Conservation (phyloP, 2,888 invertebrate species). For the Prionchulus punctatus region DNA sequence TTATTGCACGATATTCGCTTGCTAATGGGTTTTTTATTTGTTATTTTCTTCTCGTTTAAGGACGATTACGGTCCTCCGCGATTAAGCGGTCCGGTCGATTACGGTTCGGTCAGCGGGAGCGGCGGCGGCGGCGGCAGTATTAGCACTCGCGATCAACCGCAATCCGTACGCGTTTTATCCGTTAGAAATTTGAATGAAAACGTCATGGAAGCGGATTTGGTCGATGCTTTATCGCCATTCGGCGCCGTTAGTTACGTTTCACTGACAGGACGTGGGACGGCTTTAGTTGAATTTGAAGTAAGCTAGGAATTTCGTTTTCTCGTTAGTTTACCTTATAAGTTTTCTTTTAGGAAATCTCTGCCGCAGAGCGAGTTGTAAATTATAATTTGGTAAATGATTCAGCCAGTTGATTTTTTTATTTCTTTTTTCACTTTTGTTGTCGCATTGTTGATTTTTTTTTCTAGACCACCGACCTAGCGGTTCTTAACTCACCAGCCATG, state of each 20-base stretch:
- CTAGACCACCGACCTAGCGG: neutral
- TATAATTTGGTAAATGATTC: neutral
- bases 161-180: neutral
- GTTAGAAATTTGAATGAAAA: neutral
- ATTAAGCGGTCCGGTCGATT: too few relatives aligned
- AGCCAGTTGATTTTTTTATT: neutral
- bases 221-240: slow-evolving; percentile 12
- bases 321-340: neutral
- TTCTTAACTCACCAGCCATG: neutral
- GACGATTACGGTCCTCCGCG: too few relatives aligned
- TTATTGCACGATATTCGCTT: too few relatives aligned
- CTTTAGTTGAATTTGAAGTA: slow-evolving; percentile 14
- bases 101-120: neutral
- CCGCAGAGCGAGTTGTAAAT: neutral
- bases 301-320: neutral
- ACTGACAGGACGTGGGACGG: slow-evolving; percentile 10
- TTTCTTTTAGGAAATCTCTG: neutral
- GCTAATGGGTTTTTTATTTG: too few relatives aligned
- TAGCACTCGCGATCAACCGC: neutral
- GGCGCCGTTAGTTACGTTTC: slow-evolving; percentile 12
- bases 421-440: too few relatives aligned
- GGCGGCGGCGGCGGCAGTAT: neutral
- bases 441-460: neutral
- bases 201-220: slow-evolving; percentile 12
- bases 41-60: too few relatives aligned